Evolutionary conservation across 2,797 vertebrate species (phyloP).

Genomic region (Myotis pilosus): DNA sequence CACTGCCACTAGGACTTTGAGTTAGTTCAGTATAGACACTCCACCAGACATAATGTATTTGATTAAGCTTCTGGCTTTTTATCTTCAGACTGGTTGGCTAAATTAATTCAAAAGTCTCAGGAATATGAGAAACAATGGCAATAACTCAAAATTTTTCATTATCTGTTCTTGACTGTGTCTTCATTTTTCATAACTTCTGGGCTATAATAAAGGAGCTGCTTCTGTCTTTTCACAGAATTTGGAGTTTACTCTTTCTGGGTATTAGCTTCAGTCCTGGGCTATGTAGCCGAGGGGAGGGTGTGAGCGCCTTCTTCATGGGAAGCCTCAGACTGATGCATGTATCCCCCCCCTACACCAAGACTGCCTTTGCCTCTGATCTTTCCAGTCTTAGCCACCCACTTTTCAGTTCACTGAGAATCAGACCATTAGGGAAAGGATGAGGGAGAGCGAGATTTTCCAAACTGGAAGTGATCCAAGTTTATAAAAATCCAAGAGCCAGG

Average conservation of each 20-base stretch:
- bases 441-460: background rate
- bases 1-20: background rate
- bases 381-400: background rate
- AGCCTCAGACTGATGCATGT: no score
- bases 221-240: slow-evolving; percentile 45
- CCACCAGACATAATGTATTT: slow-evolving; percentile 65
- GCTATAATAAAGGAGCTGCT: slow-evolving; percentile 57
- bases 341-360: background rate
- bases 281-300: background rate
- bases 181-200: slow-evolving; percentile 73
- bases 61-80: slow-evolving; percentile 77
- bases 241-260: background rate
- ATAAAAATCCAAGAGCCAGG: background rate
- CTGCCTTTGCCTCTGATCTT: background rate
- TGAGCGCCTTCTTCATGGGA: background rate
- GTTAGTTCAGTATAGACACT: slow-evolving; percentile 34
- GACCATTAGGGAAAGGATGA: background rate
- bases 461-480: background rate
- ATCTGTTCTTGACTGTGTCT: slow-evolving; percentile 68
- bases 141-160: slow-evolving; percentile 80
- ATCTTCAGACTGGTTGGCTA: slow-evolving; percentile 70
- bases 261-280: background rate
- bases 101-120: slow-evolving; percentile 73
- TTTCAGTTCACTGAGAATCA: background rate
- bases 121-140: slow-evolving; percentile 74